Percentiles rank a stretch among this genome's conserved stretches.
Evolutionary conservation across 2,797 vertebrate species (phyloP).

Genomic region (Aeoliscus strigatus): DNA sequence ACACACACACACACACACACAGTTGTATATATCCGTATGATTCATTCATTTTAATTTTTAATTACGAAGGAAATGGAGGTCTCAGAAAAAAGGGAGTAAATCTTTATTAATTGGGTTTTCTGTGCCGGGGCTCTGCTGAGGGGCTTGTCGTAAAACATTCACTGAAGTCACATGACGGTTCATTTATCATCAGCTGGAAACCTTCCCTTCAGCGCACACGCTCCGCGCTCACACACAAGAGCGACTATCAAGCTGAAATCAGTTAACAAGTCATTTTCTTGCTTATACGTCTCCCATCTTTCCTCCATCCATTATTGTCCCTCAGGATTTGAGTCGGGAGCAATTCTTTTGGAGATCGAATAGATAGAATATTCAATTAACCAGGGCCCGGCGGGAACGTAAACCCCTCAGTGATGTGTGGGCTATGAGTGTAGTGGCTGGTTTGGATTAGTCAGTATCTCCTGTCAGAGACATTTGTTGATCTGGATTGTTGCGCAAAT

Average conservation of each 20-base stretch:
- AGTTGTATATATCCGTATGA: constrained; percentile 17
- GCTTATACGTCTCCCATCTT: constrained; percentile 12
- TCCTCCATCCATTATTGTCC: constrained; percentile 34
- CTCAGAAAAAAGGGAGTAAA: constrained; percentile 47
- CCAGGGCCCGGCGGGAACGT: no score
- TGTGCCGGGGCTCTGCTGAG: constrained; percentile 48
- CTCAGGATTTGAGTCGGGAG: constrained; percentile 27
- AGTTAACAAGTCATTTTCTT: constrained; percentile 3
- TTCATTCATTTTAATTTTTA: constrained; percentile 58
- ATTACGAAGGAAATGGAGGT: constrained; percentile 55
- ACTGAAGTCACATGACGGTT: constrained; percentile 49
- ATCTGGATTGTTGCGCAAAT: no score
- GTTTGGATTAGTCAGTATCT: no score
- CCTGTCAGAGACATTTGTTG: no score
- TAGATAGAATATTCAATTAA: constrained; percentile 9
- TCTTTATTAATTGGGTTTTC: constrained; percentile 68
- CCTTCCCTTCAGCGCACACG: constrained; percentile 25
- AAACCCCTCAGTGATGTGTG: no score
- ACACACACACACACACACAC: background rate
- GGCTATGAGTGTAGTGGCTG: constrained; percentile 19
- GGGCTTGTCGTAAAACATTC: constrained; percentile 56
- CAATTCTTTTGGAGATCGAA: constrained; percentile 12
- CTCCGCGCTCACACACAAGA: constrained; percentile 3
- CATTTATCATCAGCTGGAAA: constrained; percentile 62
- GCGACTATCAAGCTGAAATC: constrained; percentile 11